Conservation (phyloP, 2,797 vertebrate species). For the Melanogrammus aeglefinus region DNA sequence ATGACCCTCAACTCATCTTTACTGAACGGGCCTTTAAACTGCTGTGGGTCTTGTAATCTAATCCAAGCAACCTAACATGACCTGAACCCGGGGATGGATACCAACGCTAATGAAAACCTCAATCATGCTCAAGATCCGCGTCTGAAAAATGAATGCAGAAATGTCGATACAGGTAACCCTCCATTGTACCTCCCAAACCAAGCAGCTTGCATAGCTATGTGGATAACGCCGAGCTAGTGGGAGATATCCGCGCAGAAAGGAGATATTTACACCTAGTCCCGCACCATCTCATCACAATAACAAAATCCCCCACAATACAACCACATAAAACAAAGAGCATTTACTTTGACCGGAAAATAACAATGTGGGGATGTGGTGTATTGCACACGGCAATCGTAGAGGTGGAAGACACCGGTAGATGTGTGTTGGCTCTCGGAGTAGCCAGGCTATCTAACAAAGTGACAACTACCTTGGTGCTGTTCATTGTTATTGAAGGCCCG, state of each 20-base stretch:
- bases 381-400: background rate
- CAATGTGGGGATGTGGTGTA: background rate
- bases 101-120: conserved; percentile 1
- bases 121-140: conserved; percentile 20
- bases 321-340: background rate
- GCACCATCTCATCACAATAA: background rate
- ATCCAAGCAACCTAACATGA: background rate
- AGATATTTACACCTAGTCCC: background rate
- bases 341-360: background rate
- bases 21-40: background rate
- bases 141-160: background rate
- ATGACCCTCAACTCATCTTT: background rate
- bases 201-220: background rate
- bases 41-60: background rate
- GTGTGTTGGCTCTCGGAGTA: conserved; percentile 39
- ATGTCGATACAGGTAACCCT: background rate
- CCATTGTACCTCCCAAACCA: background rate
- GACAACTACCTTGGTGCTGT: conserved; percentile 51
- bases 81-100: conserved; percentile 16
- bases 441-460: conserved; percentile 43
- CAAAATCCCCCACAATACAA: background rate
- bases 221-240: background rate
- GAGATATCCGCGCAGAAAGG: background rate
- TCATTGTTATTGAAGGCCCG: conserved; percentile 79
- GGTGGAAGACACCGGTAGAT: conserved; percentile 10